Base-by-base conservation (phyloP, 2,113 vertebrate species). In the Scatophagus argus region DNA sequence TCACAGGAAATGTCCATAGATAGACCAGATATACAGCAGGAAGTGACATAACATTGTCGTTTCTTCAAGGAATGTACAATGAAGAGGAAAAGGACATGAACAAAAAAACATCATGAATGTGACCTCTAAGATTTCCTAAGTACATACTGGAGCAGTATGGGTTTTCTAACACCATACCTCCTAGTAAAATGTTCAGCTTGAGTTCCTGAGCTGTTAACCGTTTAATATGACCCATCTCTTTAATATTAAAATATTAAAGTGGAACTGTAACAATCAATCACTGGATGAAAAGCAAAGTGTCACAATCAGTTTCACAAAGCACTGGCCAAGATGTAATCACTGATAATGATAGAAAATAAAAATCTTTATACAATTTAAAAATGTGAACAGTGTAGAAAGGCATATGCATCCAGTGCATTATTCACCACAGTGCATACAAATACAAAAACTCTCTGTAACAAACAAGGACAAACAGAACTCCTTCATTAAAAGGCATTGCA, bases 321-420 rank as follows among this genome's bases (percentile, higher is more conserved):
- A 73, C 64, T 83, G 67, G 76, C 68, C 60, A 67, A 68, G 82
- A 75, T 25, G 0, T 44, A 47, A 69, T 51, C 10, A 73, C 58
- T 7, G 3, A 8, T 32, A 68, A 27, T 11, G 14, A 62, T 64
- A 55, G 11, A 68, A 55, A 60, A 67, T 6, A 8, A n/a, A 43
- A 19, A 52, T 67, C 4, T 68, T 11, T 36, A 32, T 27, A 67
- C n/a, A n/a, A 13, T 75, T 58, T 38, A 68, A 54, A 77, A 82
- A 82, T 29, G 32, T 70, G 31, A 63, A 71, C 47, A 85, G 69
- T 71, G 54, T 52, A 85, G 32, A 90, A 72, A 73, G 55, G 75
- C 43, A 65, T 77, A 90, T 88, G 86, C 85, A 92, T 87, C 90
- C 91, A 92, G 93, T 88, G 91, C 91, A 94, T 92, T 64, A 58